Conservation (phyloP, 2,888 invertebrate genomes). For the Dryadula phaetusa region DNA sequence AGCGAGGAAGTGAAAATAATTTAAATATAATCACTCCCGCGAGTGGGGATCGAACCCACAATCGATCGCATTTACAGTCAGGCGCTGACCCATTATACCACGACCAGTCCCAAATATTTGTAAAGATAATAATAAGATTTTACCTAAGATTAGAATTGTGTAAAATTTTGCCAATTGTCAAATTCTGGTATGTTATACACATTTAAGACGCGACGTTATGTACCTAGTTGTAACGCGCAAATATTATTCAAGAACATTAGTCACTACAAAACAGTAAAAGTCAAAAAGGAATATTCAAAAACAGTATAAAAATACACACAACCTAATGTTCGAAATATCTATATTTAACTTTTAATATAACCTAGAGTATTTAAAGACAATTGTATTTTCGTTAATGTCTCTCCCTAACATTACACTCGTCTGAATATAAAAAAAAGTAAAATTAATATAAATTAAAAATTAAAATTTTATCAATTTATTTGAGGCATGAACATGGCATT, state of each 20-base stretch:
- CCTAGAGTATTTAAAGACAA: no score
- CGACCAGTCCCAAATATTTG: no score
- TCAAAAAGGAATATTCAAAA: conserved; percentile 2
- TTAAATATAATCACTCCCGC: no score
- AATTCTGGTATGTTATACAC: background rate
- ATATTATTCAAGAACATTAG: background rate
- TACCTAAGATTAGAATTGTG: background rate
- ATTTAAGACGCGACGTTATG: background rate
- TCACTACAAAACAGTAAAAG: background rate
- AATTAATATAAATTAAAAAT: conserved; percentile 20
- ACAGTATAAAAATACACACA: background rate
- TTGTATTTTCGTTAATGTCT: no score
- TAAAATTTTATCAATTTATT: conserved; percentile 33
- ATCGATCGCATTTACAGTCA: no score
- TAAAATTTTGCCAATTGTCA: background rate
- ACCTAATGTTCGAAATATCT: background rate
- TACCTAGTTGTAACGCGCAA: background rate
- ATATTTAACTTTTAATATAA: background rate
- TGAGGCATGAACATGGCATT: conserved; percentile 29
- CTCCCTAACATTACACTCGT: no score
- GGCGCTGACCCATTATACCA: no score
- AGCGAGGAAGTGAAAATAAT: no score
- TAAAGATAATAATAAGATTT: no score
- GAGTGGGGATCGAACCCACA: no score
- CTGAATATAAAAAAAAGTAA: background rate